Base-by-base conservation (phyloP, 2,888 invertebrate genomes). In the Epinotia ramella region DNA sequence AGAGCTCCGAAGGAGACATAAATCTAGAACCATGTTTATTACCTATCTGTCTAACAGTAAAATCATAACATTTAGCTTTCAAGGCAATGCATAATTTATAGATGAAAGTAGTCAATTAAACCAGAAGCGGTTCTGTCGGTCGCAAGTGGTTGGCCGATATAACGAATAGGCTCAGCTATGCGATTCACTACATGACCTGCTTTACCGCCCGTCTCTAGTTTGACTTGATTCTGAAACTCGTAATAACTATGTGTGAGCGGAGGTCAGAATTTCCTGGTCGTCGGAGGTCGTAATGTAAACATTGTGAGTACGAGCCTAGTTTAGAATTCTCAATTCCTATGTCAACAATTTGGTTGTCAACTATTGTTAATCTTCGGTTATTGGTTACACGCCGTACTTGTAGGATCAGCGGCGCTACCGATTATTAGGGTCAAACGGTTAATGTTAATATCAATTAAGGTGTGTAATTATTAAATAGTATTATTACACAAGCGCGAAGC, bases 11-110 rank as follows among this genome's bases (percentile, higher is more conserved):
- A 69, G 62, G 20, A 62, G 57, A 64, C 13, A 69, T 69, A 57
- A 18, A 73, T 73, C 68, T 64, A 73, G 65, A 65, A 18, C 59
- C 49, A 66, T 70, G 70, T 70, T 75, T 60, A 70, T 70, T 70
- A 65, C 44, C 60, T 44, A n/a, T 49, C 60, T 44, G 70, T 62
- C 60, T 40, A 13, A 75, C 70, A 40, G 59, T 57, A 70, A 65
- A 70, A 71, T 71, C 65, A 71, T 70, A 75, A 70, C 62, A 53
- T 65, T 60, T 70, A 75, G 75, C 70, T 71, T 75, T 75, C 70
- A 75, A 75, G 70, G 70, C 65, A n/a, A 75, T 75, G 70, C 75
- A 75, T 75, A 75, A 75, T 75, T 75, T 75, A 75, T 75, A 75
- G 75, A 75, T 66, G 75, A 75, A 75, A 75, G 75, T 71, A 69